phyloP scores from a whole-genome alignment of 2,888 invertebrate genomes.

The Scaeva pyrastri region DNA sequence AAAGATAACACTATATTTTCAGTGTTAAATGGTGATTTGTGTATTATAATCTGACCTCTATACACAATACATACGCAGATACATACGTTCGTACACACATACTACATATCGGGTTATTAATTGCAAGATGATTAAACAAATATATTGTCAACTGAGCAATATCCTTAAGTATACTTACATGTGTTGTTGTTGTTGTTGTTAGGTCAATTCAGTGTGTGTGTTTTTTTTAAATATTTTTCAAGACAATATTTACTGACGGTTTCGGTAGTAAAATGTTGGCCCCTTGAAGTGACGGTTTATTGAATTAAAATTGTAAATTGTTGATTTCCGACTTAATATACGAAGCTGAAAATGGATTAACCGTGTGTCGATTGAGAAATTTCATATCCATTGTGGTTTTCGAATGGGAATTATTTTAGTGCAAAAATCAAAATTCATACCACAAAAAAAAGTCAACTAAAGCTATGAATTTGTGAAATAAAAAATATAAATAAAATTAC shows the following conservation, averaged over 20 bases:
- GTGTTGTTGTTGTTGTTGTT: background rate
- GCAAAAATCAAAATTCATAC: background rate
- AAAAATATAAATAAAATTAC: constrained; percentile 9
- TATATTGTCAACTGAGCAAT: background rate
- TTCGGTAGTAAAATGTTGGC: background rate
- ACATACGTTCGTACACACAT: no score
- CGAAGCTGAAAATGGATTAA: constrained; percentile 18
- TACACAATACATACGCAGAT: background rate
- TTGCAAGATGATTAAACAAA: background rate
- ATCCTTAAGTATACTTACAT: background rate
- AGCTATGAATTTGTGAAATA: constrained; percentile 12
- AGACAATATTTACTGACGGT: constrained; percentile 25
- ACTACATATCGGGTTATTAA: background rate
- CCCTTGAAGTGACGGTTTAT: constrained; percentile 36
- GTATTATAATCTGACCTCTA: constrained; percentile 1
- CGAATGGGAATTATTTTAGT: background rate
- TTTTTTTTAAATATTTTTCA: background rate
- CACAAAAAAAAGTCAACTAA: background rate
- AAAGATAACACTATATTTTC: constrained; percentile 49
- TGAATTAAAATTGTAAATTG: constrained; percentile 1
- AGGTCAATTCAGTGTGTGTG: no score
- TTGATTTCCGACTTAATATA: constrained; percentile 7
- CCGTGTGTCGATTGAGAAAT: constrained; percentile 39
- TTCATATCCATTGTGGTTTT: constrained; percentile 17
- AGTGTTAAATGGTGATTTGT: constrained; percentile 33